Evolutionary conservation across 2,888 invertebrate genomes (phyloP).

Genomic region (Drosophila nr. fundita): DNA sequence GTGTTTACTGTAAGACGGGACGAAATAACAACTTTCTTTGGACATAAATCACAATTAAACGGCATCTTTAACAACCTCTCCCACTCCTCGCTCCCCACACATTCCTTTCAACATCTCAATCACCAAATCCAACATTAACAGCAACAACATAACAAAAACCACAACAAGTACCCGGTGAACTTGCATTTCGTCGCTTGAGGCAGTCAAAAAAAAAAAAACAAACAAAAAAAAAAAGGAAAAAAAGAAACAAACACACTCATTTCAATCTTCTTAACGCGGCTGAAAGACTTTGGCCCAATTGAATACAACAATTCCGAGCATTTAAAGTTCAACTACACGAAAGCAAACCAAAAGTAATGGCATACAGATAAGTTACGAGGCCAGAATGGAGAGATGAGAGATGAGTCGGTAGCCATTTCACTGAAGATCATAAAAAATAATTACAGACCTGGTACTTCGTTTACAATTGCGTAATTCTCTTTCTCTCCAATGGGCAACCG

Average conservation of each 20-base stretch:
- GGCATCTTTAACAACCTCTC: constrained; percentile 12
- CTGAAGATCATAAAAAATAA: constrained; percentile 75
- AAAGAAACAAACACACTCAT: constrained; percentile 20
- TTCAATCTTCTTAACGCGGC: constrained; percentile 58
- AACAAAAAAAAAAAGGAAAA: constrained; percentile 6
- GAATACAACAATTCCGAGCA: constrained; percentile 56
- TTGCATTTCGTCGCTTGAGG: constrained; percentile 47
- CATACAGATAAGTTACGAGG: constrained; percentile 41
- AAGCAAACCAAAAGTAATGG: constrained; percentile 48
- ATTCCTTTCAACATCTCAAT: constrained; percentile 48
- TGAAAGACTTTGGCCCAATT: constrained; percentile 75
- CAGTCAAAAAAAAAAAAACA: constrained; percentile 10
- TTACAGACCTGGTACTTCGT: constrained; percentile 58
- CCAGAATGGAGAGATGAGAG: constrained; percentile 21
- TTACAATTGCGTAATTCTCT: constrained; percentile 46
- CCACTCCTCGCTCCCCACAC: constrained; percentile 8
- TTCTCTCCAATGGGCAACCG: not conserved
- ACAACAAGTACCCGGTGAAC: constrained; percentile 57
- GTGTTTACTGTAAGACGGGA: not conserved
- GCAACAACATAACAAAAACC: constrained; percentile 18
- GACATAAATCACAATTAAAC: constrained; percentile 73
- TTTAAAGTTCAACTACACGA: constrained; percentile 61
- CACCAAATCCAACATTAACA: constrained; percentile 21
- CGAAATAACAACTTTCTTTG: constrained; percentile 45
- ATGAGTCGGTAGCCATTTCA: constrained; percentile 68